phyloP scores from a whole-genome alignment of 2,888 invertebrate species.

The Euphydryas editha region DNA sequence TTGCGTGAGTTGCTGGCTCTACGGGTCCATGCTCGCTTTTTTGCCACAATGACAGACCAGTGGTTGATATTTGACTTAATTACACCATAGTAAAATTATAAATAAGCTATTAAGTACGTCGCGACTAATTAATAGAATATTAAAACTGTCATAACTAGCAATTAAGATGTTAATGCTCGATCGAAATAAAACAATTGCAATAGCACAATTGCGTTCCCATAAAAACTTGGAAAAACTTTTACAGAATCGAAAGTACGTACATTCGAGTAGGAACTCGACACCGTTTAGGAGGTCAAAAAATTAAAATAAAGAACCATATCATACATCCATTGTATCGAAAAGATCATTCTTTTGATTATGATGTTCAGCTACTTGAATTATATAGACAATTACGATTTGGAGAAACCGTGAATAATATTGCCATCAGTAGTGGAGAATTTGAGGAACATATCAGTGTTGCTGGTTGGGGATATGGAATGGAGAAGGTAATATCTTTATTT shows the following conservation, averaged over 20 bases:
- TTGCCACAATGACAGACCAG: too few species aligned
- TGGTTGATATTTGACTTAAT: too few species aligned
- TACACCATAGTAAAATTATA: too few species aligned
- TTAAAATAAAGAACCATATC: slow-evolving; percentile 51
- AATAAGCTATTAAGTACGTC: too few species aligned
- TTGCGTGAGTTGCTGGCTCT: too few species aligned
- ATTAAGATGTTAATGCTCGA: too few species aligned
- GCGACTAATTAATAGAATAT: too few species aligned
- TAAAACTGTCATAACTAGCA: too few species aligned
- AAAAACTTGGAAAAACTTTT: too few species aligned
- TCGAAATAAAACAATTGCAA: too few species aligned
- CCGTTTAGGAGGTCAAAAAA: slow-evolving; percentile 50
- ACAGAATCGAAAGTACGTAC: slow-evolving; percentile 49
- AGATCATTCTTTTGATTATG: slow-evolving; percentile 62
- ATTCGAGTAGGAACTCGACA: slow-evolving; percentile 59
- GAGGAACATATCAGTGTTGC: slow-evolving; percentile 52
- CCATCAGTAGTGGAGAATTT: slow-evolving; percentile 47
- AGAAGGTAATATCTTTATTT: slow-evolving; percentile 54
- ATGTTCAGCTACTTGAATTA: slow-evolving; percentile 58
- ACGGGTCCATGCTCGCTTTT: too few species aligned
- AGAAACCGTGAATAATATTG: slow-evolving; percentile 48
- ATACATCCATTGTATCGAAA: slow-evolving; percentile 58
- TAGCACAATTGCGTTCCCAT: too few species aligned
- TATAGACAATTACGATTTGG: slow-evolving; percentile 48
- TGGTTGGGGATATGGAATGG: slow-evolving; percentile 69